Evolutionary conservation across 2,888 invertebrate species (phyloP).

Genomic region (Syrista parreyssii): DNA sequence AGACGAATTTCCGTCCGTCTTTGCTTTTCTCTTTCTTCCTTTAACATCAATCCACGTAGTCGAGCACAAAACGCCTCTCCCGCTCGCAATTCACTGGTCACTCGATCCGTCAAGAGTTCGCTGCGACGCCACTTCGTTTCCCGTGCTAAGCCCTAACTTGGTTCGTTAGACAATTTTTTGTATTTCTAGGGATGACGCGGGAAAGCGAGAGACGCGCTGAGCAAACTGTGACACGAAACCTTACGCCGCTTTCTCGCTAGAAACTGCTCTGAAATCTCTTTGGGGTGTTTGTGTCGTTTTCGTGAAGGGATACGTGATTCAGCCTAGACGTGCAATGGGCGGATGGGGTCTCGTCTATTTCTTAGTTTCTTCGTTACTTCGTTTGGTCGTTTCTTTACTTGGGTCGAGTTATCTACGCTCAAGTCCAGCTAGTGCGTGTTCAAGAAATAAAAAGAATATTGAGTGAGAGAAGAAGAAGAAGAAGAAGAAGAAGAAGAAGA

Average conservation of each 20-base stretch:
- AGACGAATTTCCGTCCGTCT: neutral
- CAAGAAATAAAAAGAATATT: neutral
- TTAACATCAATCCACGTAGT: neutral
- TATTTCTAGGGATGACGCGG: too few relatives aligned
- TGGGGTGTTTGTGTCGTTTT: neutral
- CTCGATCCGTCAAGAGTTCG: too few relatives aligned
- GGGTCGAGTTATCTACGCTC: neutral
- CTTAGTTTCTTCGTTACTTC: too few relatives aligned
- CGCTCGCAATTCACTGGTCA: too few relatives aligned
- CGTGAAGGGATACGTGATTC: neutral
- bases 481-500: neutral
- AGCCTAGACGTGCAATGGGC: neutral
- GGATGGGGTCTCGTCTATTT: neutral
- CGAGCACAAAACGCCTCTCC: too few relatives aligned
- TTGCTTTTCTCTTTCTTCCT: neutral
- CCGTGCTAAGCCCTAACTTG: too few relatives aligned
- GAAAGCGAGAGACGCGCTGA: too few relatives aligned
- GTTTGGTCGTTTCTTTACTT: too few relatives aligned
- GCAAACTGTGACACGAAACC: too few relatives aligned
- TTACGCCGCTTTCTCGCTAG: neutral
- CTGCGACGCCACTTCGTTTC: too few relatives aligned
- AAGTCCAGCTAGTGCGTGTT: neutral
- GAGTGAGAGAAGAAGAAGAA: too few relatives aligned
- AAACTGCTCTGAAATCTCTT: slow-evolving; percentile 1
- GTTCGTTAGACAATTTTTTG: too few relatives aligned